phyloP scores from a whole-genome alignment of 2,888 invertebrate species.

The Fragum sueziense region DNA sequence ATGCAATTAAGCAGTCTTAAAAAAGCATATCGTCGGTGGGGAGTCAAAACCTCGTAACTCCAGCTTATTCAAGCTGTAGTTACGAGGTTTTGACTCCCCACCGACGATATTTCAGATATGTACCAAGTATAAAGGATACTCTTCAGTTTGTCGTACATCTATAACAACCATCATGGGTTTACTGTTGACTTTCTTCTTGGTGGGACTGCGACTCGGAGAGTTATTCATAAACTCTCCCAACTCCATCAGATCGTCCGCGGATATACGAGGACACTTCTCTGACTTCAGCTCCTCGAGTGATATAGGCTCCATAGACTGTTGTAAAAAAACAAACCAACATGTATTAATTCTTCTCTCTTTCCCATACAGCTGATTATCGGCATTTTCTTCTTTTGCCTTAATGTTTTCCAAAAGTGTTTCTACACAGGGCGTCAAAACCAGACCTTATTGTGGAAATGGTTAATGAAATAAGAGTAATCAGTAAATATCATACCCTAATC shows the following conservation, averaged over 20 bases:
- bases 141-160: constrained; percentile 87
- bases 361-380: neutral
- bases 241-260: constrained; percentile 91
- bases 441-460: too few species aligned
- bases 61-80: too few species aligned
- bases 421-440: too few species aligned
- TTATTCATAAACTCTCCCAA: constrained; percentile 85
- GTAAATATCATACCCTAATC: too few species aligned
- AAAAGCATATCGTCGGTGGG: too few species aligned
- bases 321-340: constrained; percentile 2
- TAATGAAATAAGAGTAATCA: too few species aligned
- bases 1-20: too few species aligned
- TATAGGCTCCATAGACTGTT: constrained; percentile 88
- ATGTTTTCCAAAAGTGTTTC: neutral
- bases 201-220: constrained; percentile 72
- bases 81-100: too few species aligned
- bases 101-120: too few species aligned
- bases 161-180: constrained; percentile 85
- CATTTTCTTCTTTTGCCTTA: neutral
- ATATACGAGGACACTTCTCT: constrained; percentile 92
- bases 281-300: constrained; percentile 87
- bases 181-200: constrained; percentile 74
- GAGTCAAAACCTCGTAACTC: too few species aligned
- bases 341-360: neutral
- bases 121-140: constrained; percentile 85